Conservation (phyloP, 2,113 vertebrate genomes). For the Platichthys stellatus region DNA sequence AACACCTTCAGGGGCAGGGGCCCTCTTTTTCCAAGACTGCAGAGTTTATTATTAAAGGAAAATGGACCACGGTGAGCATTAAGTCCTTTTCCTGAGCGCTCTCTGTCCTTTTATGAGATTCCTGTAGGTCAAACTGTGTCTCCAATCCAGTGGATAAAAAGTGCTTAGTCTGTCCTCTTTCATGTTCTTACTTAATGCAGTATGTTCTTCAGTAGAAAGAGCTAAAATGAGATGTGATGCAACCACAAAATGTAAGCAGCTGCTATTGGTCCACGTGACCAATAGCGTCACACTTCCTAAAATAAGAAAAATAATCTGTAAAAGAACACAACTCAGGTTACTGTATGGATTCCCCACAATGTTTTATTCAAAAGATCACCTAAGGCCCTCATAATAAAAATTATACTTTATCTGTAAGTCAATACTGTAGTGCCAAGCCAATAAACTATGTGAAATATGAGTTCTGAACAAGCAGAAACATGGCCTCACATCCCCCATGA, state of each 20-base stretch:
- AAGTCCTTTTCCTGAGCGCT: neutral
- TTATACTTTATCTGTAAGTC: no score
- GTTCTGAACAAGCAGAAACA: neutral
- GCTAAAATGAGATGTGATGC: neutral
- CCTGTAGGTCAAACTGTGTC: conserved; percentile 2
- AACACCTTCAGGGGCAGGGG: conserved; percentile 15
- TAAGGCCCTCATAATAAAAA: no score
- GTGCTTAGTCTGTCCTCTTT: conserved; percentile 13
- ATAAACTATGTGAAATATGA: neutral
- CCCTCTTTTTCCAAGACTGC: conserved; percentile 34
- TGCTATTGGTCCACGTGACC: neutral
- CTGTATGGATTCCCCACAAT: no score
- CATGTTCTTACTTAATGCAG: neutral
- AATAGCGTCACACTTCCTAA: no score
- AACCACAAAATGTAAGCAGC: neutral
- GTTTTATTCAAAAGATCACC: no score
- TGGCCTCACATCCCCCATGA: neutral
- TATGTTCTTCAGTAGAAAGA: neutral
- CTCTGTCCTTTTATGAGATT: conserved; percentile 25
- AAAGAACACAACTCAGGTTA: no score
- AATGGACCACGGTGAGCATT: conserved; percentile 19
- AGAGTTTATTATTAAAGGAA: conserved; percentile 57
- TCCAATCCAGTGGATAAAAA: conserved; percentile 3
- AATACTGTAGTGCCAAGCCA: neutral
- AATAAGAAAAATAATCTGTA: no score